These are phyloP conservation scores for Danio aesculapii DNA, from an alignment of 2,797 vertebrate genomes.

Conservation along the genomic window DNA sequence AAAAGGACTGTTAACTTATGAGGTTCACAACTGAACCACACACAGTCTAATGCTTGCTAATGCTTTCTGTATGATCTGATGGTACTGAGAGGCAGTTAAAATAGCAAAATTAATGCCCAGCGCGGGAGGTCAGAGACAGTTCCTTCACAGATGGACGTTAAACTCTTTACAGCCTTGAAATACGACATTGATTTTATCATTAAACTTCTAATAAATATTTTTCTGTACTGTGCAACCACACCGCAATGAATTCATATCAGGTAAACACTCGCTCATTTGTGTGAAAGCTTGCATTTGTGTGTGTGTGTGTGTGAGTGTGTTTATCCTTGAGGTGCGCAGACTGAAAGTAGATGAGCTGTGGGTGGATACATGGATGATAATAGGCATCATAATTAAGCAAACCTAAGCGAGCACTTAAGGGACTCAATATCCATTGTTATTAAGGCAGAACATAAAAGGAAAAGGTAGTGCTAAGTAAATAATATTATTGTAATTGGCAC, in stretches of 20 bases:
- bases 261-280: slow-evolving; percentile 10
- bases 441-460: slow-evolving; percentile 78
- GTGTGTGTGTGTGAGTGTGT: slow-evolving; percentile 16
- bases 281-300: slow-evolving; percentile 12
- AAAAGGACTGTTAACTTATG: slow-evolving; percentile 63
- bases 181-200: slow-evolving; percentile 2
- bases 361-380: slow-evolving; percentile 73
- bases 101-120: slow-evolving; percentile 49
- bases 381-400: slow-evolving; percentile 77
- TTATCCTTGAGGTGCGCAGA: slow-evolving; percentile 24
- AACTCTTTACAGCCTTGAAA: slow-evolving; percentile 19
- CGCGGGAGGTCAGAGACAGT: slow-evolving; percentile 31
- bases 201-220: slow-evolving; percentile 17
- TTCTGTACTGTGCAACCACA: background rate
- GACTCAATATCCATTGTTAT: slow-evolving; percentile 73
- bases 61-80: slow-evolving; percentile 66
- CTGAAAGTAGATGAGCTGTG: slow-evolving; percentile 35
- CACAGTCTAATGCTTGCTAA: slow-evolving; percentile 65
- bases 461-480: slow-evolving; percentile 75
- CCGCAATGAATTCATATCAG: background rate
- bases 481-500: slow-evolving; percentile 78
- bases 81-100: slow-evolving; percentile 52
- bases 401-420: slow-evolving; percentile 64
- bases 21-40: slow-evolving; percentile 59
- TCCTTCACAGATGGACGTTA: slow-evolving; percentile 20